Evolutionary conservation across 1,140 invertebrate genomes (phyloP), one percentile per base, ranked within the genome.

Genomic region (Drosophila baimaii): DNA sequence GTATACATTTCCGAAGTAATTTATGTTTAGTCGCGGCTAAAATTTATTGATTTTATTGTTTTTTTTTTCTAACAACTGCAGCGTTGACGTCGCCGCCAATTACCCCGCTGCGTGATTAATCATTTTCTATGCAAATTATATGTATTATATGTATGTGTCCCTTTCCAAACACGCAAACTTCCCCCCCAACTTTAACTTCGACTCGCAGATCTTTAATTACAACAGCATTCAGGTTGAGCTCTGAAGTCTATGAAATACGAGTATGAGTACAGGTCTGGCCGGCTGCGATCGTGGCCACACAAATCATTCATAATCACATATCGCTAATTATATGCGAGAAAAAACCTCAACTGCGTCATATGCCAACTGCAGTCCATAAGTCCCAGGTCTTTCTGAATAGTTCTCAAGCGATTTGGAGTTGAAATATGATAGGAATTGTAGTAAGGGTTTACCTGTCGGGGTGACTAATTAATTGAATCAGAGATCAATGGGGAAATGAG

Each of bases 91-190:
- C 33, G 54, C 4, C 23, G 25, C 35, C 72, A 69, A 43, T 69
- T 77, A 77, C 51, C 21, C 47, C 49, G 73, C 27, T 44, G 64
- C 29, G 74, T 62, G 73, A 77, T 77, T 77, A 77, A 77, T 77
- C 63, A 77, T 77, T 56, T 77, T 62, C 57, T 77, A 77, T 77
- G 74, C 73, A 77, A 77, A 77, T 77, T 77, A 77, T 77, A 75
- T 41, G 19, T 17, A 15, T n/a, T n/a, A 25, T 46, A 33, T 33
- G 29, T 9, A 23, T 23, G 37, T 35, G n/a, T 54, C 46, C 35
- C 21, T 23, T 23, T 19, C 25, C 29, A 19, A 33, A 33, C 72
- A 74, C 72, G 70, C 70, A 19, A 71, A 27, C 68, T 70, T 69
- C 21, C 17, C 10, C 10, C 2, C 49, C 10, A 35, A 37, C 46